phyloP scores from a whole-genome alignment of 2,797 vertebrate genomes.

The Coilia nasus region DNA sequence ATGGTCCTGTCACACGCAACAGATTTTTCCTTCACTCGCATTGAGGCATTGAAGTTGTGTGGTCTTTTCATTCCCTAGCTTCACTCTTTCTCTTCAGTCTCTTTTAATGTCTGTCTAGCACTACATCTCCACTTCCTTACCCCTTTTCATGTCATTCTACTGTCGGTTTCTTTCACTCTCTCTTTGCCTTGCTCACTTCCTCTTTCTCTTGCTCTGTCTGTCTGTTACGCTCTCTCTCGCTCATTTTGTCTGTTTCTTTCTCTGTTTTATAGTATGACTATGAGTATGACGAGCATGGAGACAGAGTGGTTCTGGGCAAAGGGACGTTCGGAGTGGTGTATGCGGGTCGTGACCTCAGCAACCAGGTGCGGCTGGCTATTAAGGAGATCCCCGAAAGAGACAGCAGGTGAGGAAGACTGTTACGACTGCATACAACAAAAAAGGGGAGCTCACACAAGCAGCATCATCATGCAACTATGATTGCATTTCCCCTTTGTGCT shows the following conservation, averaged over 20 bases:
- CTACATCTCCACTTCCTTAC: neutral
- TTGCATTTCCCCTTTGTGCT: neutral
- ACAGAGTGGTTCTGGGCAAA: slow-evolving; percentile 91
- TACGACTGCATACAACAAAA: too few species aligned
- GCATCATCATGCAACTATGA: neutral
- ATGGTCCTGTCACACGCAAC: neutral
- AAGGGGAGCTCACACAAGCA: neutral
- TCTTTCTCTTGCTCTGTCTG: neutral
- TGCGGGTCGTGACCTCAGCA: slow-evolving; percentile 95
- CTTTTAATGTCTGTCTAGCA: neutral
- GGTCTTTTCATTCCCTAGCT: neutral
- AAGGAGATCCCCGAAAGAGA: slow-evolving; percentile 98
- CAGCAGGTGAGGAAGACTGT: slow-evolving; percentile 82
- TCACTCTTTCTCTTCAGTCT: too few species aligned
- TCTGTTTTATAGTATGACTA: slow-evolving; percentile 87
- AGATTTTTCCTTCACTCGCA: neutral
- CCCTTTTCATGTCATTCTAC: neutral
- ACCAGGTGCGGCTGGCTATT: slow-evolving; percentile 98
- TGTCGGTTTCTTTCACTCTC: neutral
- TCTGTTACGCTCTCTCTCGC: neutral
- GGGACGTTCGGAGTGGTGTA: slow-evolving; percentile 97
- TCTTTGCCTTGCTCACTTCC: neutral
- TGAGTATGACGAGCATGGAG: slow-evolving; percentile 94
- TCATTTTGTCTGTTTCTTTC: neutral
- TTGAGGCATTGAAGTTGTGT: neutral